A percentile compares a stretch with the other conserved stretches of the same genome.
Evolutionary conservation across 2,113 vertebrate genomes (phyloP).

Genomic region (Alosa alosa): DNA sequence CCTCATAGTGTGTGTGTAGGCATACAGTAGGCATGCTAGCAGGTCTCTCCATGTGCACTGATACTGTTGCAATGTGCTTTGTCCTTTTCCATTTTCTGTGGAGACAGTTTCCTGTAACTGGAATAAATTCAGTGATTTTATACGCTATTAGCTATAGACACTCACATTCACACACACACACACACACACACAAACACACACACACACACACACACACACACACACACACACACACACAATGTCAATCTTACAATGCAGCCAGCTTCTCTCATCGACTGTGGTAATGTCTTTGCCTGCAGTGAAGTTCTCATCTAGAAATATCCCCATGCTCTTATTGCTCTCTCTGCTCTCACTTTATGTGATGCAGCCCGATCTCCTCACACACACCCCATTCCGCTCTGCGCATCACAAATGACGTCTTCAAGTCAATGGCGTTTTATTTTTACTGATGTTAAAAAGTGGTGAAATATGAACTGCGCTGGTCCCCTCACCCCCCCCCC

Average conservation of each 20-base stretch:
- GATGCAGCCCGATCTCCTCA: not conserved
- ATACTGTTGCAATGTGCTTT: too few species aligned
- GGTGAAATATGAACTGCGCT: not conserved
- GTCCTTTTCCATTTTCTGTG: too few species aligned
- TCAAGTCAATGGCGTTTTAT: not conserved
- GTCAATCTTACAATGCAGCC: slow-evolving; percentile 19
- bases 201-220: not conserved
- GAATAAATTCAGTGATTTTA: too few species aligned
- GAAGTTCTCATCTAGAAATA: not conserved
- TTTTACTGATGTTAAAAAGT: not conserved
- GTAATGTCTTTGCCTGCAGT: slow-evolving; percentile 14
- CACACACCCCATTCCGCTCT: not conserved
- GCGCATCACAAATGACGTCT: not conserved
- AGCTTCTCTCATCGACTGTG: slow-evolving; percentile 6
- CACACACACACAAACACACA: slow-evolving; percentile 3
- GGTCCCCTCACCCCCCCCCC: not conserved
- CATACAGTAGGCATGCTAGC: too few species aligned
- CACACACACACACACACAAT: not conserved
- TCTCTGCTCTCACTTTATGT: not conserved
- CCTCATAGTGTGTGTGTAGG: not conserved
- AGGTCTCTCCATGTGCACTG: too few species aligned
- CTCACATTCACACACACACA: not conserved
- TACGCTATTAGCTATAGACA: not conserved
- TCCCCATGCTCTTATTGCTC: not conserved
- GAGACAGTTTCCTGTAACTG: too few species aligned